phyloP scores from a whole-genome alignment of 2,888 invertebrate genomes.

The Amphiduros pacificus region DNA sequence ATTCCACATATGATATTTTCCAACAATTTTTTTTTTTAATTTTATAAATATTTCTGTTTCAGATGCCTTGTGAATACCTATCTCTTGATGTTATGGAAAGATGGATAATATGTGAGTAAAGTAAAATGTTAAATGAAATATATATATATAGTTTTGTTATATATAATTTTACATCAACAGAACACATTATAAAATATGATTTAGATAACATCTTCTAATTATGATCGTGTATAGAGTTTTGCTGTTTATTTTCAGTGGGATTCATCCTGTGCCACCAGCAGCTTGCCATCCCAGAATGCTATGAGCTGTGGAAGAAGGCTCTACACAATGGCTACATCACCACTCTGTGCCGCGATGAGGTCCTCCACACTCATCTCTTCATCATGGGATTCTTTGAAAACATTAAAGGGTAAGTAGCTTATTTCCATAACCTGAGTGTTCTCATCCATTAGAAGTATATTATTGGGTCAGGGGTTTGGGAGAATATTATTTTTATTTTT shows the following conservation, averaged over 20 bases:
- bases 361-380: constrained; percentile 91
- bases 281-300: constrained; percentile 67
- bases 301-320: constrained; percentile 87
- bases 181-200: no score
- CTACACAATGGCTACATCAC: constrained; percentile 93
- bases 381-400: constrained; percentile 91
- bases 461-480: not conserved
- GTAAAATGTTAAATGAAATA: no score
- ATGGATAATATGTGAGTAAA: constrained; percentile 82
- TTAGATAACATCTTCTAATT: no score
- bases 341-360: constrained; percentile 94
- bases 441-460: no score
- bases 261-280: constrained; percentile 87
- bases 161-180: no score
- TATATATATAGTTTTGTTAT: no score
- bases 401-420: constrained; percentile 82
- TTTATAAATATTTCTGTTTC: no score
- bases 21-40: no score
- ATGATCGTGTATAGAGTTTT: no score
- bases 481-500: not conserved
- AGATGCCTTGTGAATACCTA: constrained; percentile 95
- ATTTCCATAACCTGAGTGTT: no score
- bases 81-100: constrained; percentile 93
- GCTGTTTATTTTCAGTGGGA: no score
- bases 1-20: no score